A percentile compares a stretch with the other conserved stretches of the same genome.
Evolutionary conservation across 2,113 vertebrate genomes (phyloP).

Genomic region (Pterocles burchelli): DNA sequence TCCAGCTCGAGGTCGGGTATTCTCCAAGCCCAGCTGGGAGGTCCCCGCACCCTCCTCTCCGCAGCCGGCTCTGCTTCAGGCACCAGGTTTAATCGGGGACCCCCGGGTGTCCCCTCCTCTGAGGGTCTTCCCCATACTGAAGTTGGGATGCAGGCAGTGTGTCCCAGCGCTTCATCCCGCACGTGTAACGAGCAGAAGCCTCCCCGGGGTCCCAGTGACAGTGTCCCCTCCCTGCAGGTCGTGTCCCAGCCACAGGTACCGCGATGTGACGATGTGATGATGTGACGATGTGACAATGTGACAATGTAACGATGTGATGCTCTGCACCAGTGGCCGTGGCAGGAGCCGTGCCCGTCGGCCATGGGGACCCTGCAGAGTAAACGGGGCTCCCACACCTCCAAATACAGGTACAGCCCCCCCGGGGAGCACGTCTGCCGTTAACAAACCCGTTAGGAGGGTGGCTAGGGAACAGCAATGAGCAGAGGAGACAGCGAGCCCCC

Average conservation of each 20-base stretch:
- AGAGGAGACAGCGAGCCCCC: neutral
- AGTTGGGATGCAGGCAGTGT: neutral
- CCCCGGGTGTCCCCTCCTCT: neutral
- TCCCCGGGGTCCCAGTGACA: neutral
- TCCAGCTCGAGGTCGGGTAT: neutral
- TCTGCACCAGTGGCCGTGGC: neutral
- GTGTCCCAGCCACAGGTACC: neutral
- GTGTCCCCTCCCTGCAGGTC: neutral
- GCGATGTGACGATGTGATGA: neutral
- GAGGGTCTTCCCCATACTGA: neutral
- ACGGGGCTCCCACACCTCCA: constrained; percentile 78
- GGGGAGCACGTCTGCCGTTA: too few species aligned
- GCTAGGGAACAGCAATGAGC: neutral
- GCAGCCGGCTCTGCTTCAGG: neutral
- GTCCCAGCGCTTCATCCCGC: neutral
- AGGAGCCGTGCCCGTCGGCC: neutral
- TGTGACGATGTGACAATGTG: neutral
- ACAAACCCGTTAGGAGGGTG: neutral
- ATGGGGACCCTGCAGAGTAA: constrained; percentile 97
- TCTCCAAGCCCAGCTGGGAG: neutral
- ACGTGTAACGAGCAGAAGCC: neutral
- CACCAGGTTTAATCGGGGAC: neutral
- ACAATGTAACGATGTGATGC: neutral
- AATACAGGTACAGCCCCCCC: constrained; percentile 81
- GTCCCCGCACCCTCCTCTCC: neutral